phyloP scores from a whole-genome alignment of 2,888 invertebrate species.

The Drosophila mettleri region DNA sequence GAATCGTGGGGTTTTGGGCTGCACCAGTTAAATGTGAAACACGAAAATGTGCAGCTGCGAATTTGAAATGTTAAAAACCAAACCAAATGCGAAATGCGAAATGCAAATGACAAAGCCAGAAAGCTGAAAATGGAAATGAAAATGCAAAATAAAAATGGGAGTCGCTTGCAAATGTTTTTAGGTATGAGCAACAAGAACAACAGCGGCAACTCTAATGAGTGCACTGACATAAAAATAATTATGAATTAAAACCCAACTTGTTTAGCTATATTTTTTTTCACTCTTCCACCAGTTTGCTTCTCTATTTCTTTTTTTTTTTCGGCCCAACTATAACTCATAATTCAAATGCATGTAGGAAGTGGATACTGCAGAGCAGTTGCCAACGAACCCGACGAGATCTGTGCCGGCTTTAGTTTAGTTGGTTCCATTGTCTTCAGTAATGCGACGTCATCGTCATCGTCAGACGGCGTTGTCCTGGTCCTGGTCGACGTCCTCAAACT shows the following conservation, averaged over 20 bases:
- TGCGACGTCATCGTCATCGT: conserved; percentile 78
- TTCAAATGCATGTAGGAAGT: conserved; percentile 74
- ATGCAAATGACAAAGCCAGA: conserved; percentile 65
- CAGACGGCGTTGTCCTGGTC: conserved; percentile 66
- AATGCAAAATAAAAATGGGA: conserved; percentile 25
- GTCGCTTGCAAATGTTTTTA: conserved; percentile 34
- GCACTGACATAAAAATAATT: conserved; percentile 79
- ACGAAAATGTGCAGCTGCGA: conserved; percentile 53
- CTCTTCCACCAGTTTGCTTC: conserved; percentile 26
- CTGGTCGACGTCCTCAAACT: conserved; percentile 38
- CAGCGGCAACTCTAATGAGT: conserved; percentile 65
- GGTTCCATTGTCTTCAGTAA: conserved; percentile 71
- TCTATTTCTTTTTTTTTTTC: conserved; percentile 15
- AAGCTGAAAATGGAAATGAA: conserved; percentile 30
- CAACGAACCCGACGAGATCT: conserved; percentile 69
- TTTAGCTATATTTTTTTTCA: conserved; percentile 41
- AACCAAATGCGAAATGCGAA: conserved; percentile 39
- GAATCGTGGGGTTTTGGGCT: conserved; percentile 27
- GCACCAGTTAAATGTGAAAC: conserved; percentile 49
- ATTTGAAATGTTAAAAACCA: conserved; percentile 52
- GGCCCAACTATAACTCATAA: conserved; percentile 60
- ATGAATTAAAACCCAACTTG: conserved; percentile 75
- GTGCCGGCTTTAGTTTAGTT: conserved; percentile 69
- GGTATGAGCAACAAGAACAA: conserved; percentile 25
- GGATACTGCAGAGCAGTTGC: conserved; percentile 61